Evolutionary conservation across 2,113 vertebrate genomes (phyloP).

Genomic region (Desmodus rotundus): DNA sequence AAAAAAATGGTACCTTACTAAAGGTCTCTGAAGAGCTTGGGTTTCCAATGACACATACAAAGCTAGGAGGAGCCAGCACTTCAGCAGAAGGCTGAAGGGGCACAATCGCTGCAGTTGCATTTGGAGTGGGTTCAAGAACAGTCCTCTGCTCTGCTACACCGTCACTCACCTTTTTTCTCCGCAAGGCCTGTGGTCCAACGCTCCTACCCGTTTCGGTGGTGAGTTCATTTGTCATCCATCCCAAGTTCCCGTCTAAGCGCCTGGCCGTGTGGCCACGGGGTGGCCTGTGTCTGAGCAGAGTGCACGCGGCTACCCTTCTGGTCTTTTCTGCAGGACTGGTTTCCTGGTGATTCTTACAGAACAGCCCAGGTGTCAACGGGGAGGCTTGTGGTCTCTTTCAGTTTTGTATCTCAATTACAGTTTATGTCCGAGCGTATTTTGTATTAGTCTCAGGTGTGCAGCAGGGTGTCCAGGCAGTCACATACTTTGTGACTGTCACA

Average conservation of each 20-base stretch:
- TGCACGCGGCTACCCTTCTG: too few relatives aligned
- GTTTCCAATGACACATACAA: not conserved
- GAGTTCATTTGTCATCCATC: not conserved
- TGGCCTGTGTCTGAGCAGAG: not conserved
- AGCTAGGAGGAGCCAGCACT: not conserved
- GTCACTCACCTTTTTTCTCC: not conserved
- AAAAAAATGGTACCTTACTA: not conserved
- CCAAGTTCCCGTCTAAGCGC: not conserved
- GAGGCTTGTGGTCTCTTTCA: not conserved
- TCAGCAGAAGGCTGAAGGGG: not conserved
- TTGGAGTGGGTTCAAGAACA: not conserved
- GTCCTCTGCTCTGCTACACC: not conserved
- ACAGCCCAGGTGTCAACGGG: not conserved
- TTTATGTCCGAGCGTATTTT: too few relatives aligned
- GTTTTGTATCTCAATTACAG: too few relatives aligned
- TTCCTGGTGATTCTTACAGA: not conserved
- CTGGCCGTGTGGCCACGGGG: accelerated
- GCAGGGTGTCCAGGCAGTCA: too few relatives aligned
- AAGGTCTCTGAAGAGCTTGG: not conserved
- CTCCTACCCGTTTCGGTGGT: not conserved
- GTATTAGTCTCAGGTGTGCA: too few relatives aligned
- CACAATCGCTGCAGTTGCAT: not conserved
- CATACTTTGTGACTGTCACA: too few relatives aligned
- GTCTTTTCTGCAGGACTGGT: not conserved
- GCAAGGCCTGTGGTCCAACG: not conserved